A percentile compares a stretch with the other conserved stretches of the same genome.
Conservation (phyloP, 2,113 vertebrate species). For the Crotophaga sulcirostris region DNA sequence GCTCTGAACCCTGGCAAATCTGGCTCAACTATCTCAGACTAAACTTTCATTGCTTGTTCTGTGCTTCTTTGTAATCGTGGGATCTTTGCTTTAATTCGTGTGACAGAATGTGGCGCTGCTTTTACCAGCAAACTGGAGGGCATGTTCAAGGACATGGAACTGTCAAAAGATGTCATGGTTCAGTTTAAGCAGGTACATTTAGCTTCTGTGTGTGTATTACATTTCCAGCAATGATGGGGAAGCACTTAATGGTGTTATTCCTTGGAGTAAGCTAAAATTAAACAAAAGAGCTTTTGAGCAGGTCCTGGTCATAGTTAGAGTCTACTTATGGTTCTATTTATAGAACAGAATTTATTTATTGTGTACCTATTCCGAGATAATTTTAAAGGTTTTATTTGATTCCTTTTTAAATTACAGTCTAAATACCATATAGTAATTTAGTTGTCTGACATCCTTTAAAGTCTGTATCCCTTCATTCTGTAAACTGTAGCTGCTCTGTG, state of each 20-base stretch:
- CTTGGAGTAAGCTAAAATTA: neutral
- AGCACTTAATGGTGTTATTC: neutral
- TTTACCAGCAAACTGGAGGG: slow-evolving; percentile 86
- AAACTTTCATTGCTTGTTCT: neutral
- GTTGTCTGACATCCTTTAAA: neutral
- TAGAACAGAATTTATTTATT: neutral
- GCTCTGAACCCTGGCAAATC: neutral
- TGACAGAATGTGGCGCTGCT: slow-evolving; percentile 82
- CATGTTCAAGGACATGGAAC: slow-evolving; percentile 88
- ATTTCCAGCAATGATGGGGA: neutral
- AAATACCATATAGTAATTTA: neutral
- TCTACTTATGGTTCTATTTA: neutral
- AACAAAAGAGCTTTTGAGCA: neutral
- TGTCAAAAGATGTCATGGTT: slow-evolving; percentile 85
- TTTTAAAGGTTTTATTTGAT: neutral
- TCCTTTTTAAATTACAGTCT: neutral
- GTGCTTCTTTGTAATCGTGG: neutral
- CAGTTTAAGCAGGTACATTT: slow-evolving; percentile 83
- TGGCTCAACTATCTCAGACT: neutral
- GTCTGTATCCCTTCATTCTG: neutral
- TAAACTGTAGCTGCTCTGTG: neutral
- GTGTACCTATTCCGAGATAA: neutral
- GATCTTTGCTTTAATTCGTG: neutral
- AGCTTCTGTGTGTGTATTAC: neutral
- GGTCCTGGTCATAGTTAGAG: neutral